Conservation (phyloP, 2,797 vertebrate species). For the Columba guinea region DNA sequence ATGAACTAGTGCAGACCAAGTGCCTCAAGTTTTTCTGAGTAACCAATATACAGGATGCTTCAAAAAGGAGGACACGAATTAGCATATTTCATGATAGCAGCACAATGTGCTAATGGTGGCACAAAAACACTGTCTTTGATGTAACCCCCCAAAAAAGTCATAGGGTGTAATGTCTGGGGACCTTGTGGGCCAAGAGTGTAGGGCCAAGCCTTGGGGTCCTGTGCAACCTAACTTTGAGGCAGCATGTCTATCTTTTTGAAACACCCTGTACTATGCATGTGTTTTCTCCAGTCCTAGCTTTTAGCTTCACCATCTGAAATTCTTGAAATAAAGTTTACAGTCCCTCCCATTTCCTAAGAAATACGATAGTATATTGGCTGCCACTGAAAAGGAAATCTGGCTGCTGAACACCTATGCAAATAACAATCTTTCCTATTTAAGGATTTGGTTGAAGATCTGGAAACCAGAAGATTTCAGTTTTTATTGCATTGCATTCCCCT, state of each 20-base stretch:
- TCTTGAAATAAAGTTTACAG: neutral
- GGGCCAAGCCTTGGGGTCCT: no score
- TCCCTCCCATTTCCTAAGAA: neutral
- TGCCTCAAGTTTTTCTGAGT: neutral
- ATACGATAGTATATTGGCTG: neutral
- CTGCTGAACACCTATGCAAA: neutral
- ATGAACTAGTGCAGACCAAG: neutral
- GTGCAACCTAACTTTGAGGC: no score
- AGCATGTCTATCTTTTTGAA: no score
- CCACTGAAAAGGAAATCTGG: neutral
- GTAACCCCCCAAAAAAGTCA: no score
- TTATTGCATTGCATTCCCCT: no score
- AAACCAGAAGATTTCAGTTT: neutral
- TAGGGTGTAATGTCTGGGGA: no score
- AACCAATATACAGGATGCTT: neutral
- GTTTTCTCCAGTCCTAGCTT: neutral
- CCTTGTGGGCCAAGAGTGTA: no score
- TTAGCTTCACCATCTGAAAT: neutral
- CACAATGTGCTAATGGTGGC: no score
- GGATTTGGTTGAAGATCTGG: neutral
- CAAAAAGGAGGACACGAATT: no score
- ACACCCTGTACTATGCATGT: no score
- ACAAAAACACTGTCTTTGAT: no score
- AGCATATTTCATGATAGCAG: no score
- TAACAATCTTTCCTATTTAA: neutral